Conservation (phyloP, 2,113 vertebrate genomes). For the Amazona guildingii region DNA sequence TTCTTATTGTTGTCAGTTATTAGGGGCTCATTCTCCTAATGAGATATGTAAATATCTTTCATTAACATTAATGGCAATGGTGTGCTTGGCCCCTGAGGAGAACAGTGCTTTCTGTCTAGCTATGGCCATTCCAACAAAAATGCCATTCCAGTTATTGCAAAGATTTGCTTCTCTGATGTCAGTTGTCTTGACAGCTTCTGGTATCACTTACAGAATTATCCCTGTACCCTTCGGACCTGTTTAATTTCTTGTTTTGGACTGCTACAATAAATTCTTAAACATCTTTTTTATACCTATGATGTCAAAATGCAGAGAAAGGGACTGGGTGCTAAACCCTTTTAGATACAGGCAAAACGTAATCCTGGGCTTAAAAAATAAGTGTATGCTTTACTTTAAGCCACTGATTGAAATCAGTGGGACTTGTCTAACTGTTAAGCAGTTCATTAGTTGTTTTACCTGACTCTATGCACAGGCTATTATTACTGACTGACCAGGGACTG, state of each 20-base stretch:
- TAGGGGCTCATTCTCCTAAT: slow-evolving; percentile 50
- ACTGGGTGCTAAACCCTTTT: neutral
- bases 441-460: neutral
- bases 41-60: slow-evolving; percentile 49
- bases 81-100: neutral
- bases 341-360: neutral
- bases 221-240: neutral
- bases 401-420: neutral
- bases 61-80: slow-evolving; percentile 31
- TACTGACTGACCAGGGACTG: neutral
- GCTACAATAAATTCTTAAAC: neutral
- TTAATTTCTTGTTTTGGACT: neutral
- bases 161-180: neutral
- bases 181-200: neutral
- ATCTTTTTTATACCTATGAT: neutral
- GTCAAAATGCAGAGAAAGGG: neutral
- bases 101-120: slow-evolving; percentile 48
- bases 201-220: neutral
- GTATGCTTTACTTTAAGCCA: neutral
- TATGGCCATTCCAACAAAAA: neutral
- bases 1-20: slow-evolving; percentile 58
- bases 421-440: neutral
- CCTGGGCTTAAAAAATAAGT: rapidly evolving
- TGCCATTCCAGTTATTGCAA: neutral
- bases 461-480: neutral